A percentile compares a stretch with the other conserved stretches of the same genome.
phyloP scores from a whole-genome alignment of 2,888 invertebrate genomes.

The Drosophila merina region DNA sequence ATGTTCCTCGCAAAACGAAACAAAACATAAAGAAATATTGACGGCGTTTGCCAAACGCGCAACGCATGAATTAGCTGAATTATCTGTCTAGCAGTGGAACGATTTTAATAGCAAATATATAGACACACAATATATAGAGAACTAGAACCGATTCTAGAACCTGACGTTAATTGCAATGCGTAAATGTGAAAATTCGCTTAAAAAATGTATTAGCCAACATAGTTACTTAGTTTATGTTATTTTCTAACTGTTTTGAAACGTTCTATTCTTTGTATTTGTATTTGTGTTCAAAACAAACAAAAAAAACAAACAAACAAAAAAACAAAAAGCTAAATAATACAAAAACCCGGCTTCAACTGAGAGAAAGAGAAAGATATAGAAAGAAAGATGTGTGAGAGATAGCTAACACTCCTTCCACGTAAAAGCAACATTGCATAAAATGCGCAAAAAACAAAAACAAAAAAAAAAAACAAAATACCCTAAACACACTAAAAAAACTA shows the following conservation, averaged over 20 bases:
- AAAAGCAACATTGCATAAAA: constrained; percentile 80
- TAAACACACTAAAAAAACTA: constrained; percentile 20
- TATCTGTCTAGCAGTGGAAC: constrained; percentile 35
- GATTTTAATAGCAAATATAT: constrained; percentile 40
- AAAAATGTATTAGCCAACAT: constrained; percentile 55
- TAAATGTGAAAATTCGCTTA: constrained; percentile 43
- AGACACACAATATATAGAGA: constrained; percentile 21
- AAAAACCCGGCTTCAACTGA: constrained; percentile 28
- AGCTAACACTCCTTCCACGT: constrained; percentile 79
- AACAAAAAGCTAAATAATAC: constrained; percentile 7
- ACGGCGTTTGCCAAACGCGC: constrained; percentile 10
- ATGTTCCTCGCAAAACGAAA: constrained; percentile 71
- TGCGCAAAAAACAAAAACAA: constrained; percentile 65
- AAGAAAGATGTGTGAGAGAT: constrained; percentile 36
- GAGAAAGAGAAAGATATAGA: constrained; percentile 5
- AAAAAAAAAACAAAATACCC: constrained; percentile 21
- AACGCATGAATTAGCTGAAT: constrained; percentile 63
- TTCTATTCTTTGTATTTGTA: constrained; percentile 43
- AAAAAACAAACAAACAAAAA: background rate
- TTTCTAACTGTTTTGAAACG: constrained; percentile 29
- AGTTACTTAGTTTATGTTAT: constrained; percentile 50
- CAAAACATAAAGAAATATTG: constrained; percentile 22
- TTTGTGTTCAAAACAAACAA: constrained; percentile 29
- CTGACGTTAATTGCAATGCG: constrained; percentile 46
- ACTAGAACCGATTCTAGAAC: constrained; percentile 32